A percentile compares a stretch with the other conserved stretches of the same genome.
These are phyloP conservation scores for Sciurus carolinensis DNA, from an alignment of 2,797 vertebrate genomes.

Conservation along the genomic window DNA sequence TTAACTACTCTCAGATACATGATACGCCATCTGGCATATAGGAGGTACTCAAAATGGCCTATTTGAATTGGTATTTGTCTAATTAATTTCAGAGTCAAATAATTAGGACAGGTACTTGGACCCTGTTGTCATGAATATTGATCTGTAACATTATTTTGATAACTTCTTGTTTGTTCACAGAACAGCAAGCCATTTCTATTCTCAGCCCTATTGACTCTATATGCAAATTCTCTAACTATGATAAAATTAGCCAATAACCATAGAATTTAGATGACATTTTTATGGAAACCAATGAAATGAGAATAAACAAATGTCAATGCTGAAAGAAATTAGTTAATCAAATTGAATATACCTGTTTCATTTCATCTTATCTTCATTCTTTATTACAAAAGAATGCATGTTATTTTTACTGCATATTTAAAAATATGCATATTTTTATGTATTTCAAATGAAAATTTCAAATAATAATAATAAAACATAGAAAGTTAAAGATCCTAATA, in stretches of 20 bases:
- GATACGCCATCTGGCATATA: neutral
- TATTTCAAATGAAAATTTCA: constrained; percentile 20
- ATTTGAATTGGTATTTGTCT: neutral
- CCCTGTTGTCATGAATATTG: constrained; percentile 17
- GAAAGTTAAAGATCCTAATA: constrained; percentile 12
- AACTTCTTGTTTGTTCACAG: constrained; percentile 50
- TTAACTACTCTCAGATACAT: neutral
- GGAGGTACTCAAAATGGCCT: neutral
- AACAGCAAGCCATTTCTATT: constrained; percentile 7
- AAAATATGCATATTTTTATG: neutral
- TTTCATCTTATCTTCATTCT: constrained; percentile 21
- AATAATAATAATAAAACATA: constrained; percentile 44
- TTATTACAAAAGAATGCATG: constrained; percentile 46
- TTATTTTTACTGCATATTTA: neutral
- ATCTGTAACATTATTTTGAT: neutral
- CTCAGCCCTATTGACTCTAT: neutral
- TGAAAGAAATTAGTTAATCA: constrained; percentile 49
- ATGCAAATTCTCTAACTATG: neutral
- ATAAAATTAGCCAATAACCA: neutral
- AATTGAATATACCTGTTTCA: constrained; percentile 11
- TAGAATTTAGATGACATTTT: constrained; percentile 33
- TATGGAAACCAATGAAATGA: constrained; percentile 35
- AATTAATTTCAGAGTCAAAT: constrained; percentile 39
- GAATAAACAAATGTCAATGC: neutral
- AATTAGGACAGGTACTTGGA: constrained; percentile 14